phyloP scores from a whole-genome alignment of 2,797 vertebrate genomes.

The Apodemus agrarius region DNA sequence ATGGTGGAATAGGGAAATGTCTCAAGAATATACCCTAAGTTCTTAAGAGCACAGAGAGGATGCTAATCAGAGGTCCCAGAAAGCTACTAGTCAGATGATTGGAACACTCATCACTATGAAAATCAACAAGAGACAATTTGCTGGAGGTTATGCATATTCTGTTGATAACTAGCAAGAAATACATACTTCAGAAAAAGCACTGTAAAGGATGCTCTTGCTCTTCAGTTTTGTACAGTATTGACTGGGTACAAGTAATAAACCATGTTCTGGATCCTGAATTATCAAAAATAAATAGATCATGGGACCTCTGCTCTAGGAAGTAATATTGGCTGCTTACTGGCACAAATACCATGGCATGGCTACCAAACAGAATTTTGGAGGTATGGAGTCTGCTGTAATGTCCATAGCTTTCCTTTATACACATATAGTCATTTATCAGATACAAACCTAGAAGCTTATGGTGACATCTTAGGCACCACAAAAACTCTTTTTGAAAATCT shows the following conservation, averaged over 20 bases:
- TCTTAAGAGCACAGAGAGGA: not conserved
- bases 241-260: not conserved
- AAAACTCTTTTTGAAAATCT: conserved; percentile 17
- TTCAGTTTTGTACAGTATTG: not conserved
- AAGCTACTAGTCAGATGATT: not conserved
- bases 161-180: not conserved
- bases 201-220: not conserved
- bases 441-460: not conserved
- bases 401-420: not conserved
- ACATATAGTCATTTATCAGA: not conserved
- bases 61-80: not conserved
- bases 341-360: not conserved
- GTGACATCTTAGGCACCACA: not conserved
- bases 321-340: not conserved
- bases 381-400: not conserved
- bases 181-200: not conserved
- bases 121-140: not conserved
- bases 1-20: not conserved
- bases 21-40: not conserved
- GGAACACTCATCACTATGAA: not conserved
- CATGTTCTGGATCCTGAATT: not conserved
- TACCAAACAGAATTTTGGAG: not conserved
- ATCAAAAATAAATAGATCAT: not conserved
- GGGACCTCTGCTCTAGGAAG: not conserved
- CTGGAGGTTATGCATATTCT: not conserved